These are phyloP conservation scores for Rhagologus leucostigma DNA, from an alignment of 2,113 vertebrate genomes.

Conservation along the genomic window DNA sequence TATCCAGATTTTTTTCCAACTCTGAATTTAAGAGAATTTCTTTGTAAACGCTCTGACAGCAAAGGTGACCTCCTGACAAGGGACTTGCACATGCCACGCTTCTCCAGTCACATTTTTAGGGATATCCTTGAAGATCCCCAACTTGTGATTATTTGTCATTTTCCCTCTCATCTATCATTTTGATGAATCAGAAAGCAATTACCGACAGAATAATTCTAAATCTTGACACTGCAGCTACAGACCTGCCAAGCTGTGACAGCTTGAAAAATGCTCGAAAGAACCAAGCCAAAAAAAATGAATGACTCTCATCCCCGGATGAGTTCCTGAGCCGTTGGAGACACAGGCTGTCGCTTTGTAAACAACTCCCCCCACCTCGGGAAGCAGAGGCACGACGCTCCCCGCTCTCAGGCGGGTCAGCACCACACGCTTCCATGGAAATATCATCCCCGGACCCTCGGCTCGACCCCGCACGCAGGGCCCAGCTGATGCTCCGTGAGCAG, in stretches of 20 bases:
- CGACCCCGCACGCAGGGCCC: neutral
- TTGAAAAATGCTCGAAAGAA: conserved; percentile 67
- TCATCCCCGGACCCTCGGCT: neutral
- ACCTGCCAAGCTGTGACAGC: conserved; percentile 70
- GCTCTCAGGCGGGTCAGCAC: neutral
- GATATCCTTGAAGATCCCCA: conserved; percentile 64
- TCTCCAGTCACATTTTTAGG: conserved; percentile 53
- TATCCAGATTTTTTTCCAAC: neutral
- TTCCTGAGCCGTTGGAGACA: conserved; percentile 39
- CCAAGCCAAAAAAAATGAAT: conserved; percentile 58
- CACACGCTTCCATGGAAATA: neutral
- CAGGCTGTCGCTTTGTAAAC: conserved; percentile 54
- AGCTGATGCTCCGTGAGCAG: neutral
- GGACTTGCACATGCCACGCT: neutral
- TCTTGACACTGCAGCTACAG: conserved; percentile 67
- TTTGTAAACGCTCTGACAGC: conserved; percentile 9
- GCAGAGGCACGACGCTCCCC: neutral
- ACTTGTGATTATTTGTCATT: conserved; percentile 68
- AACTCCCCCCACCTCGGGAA: neutral
- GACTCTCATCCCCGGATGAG: conserved; percentile 62
- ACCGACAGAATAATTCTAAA: conserved; percentile 69
- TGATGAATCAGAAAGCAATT: conserved; percentile 73
- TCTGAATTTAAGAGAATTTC: conserved; percentile 27
- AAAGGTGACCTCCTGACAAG: conserved; percentile 58
- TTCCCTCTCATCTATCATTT: conserved; percentile 66